Conservation (phyloP, 2,113 vertebrate genomes). For the Anguilla rostrata region DNA sequence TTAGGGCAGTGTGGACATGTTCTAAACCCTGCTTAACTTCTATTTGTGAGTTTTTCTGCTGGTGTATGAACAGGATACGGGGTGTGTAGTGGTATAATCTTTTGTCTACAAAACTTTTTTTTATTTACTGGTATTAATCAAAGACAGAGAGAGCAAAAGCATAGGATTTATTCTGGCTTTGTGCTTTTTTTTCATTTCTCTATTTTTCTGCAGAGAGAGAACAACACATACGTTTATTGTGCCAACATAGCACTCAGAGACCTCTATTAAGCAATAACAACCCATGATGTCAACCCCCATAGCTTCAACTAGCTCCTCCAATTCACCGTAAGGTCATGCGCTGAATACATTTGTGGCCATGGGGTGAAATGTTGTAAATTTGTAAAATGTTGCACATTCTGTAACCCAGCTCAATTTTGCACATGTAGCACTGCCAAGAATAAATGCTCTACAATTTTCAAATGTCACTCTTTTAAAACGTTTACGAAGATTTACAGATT, state of each 20-base stretch:
- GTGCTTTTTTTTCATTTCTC: constrained; percentile 23
- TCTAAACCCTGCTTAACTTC: constrained; percentile 34
- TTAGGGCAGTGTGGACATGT: constrained; percentile 32
- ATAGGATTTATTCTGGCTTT: background rate
- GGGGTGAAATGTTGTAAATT: too few relatives aligned
- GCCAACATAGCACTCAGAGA: constrained; percentile 53
- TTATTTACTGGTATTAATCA: background rate
- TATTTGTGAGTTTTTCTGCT: background rate
- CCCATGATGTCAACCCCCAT: constrained; percentile 53
- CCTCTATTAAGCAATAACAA: constrained; percentile 64
- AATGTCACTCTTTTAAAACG: too few relatives aligned
- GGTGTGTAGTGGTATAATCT: background rate
- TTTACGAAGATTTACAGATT: too few relatives aligned
- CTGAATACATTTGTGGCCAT: background rate
- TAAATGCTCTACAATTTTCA: too few relatives aligned
- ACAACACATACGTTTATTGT: constrained; percentile 56
- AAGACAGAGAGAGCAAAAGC: background rate
- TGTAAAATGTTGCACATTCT: too few relatives aligned
- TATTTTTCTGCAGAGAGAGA: constrained; percentile 30
- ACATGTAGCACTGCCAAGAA: too few relatives aligned
- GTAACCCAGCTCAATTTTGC: too few relatives aligned
- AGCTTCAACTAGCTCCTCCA: constrained; percentile 25
- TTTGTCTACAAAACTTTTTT: background rate
- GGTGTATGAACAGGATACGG: background rate
- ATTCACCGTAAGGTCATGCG: background rate